phyloP scores from a whole-genome alignment of 2,797 vertebrate species.

The Acrossocheilus wenchowensis region DNA sequence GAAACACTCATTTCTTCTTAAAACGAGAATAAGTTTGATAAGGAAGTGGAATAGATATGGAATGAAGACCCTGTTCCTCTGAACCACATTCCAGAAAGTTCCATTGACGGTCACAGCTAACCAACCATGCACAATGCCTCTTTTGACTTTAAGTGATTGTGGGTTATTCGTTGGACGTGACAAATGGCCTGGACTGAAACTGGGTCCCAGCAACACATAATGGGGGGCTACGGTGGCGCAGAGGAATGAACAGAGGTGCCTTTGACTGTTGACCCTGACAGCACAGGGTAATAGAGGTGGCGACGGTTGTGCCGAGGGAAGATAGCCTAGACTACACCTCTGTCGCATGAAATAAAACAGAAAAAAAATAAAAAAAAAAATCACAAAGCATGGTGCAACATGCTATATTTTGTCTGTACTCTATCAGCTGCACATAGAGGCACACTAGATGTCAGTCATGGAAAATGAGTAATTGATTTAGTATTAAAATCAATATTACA shows the following conservation, averaged over 20 bases:
- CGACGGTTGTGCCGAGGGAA: constrained; percentile 27
- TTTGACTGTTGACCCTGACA: constrained; percentile 58
- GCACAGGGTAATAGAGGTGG: constrained; percentile 55
- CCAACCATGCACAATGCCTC: constrained; percentile 60
- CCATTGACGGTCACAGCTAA: constrained; percentile 39
- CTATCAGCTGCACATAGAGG: not conserved
- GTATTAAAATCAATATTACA: constrained; percentile 41
- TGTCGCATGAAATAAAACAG: constrained; percentile 20
- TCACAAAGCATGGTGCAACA: not conserved
- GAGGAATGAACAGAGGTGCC: constrained; percentile 60
- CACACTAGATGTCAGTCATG: constrained; percentile 25
- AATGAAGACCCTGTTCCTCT: constrained; percentile 32
- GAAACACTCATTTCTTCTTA: constrained; percentile 15
- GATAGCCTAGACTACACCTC: constrained; percentile 31
- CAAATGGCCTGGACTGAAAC: constrained; percentile 66
- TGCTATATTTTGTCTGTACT: constrained; percentile 12
- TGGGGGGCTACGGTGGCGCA: constrained; percentile 55
- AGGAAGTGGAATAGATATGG: constrained; percentile 20
- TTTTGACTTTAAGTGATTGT: constrained; percentile 66
- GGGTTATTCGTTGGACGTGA: constrained; percentile 68
- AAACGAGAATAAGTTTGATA: constrained; percentile 9
- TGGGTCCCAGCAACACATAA: constrained; percentile 57
- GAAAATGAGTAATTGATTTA: constrained; percentile 49
- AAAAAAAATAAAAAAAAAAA: not conserved
- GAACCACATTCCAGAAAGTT: constrained; percentile 39